A percentile compares a stretch with the other conserved stretches of the same genome.
phyloP scores from a whole-genome alignment of 2,797 vertebrate genomes.

The Parambassis ranga region DNA sequence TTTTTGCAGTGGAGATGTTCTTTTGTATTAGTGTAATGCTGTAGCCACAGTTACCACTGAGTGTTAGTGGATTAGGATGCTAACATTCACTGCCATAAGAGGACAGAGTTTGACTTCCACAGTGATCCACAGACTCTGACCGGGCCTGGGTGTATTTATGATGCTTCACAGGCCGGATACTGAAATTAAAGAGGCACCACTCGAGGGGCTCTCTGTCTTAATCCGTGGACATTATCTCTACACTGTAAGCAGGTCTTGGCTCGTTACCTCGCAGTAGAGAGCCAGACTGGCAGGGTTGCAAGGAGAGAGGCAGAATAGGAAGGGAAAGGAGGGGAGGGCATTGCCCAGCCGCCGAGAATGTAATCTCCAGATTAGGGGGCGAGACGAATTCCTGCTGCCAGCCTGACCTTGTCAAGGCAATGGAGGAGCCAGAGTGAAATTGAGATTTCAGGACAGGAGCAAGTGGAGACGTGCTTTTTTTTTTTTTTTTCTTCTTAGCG shows the following conservation, averaged over 20 bases:
- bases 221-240: constrained; percentile 81
- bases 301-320: constrained; percentile 56
- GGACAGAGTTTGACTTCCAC: constrained; percentile 33
- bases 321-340: constrained; percentile 50
- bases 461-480: constrained; percentile 13
- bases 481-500: constrained; percentile 5
- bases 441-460: constrained; percentile 73
- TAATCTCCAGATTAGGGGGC: constrained; percentile 87
- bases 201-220: constrained; percentile 81
- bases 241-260: constrained; percentile 82
- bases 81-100: background rate
- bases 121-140: constrained; percentile 35
- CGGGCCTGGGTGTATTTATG: constrained; percentile 62
- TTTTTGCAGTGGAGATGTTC: constrained; percentile 29
- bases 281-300: constrained; percentile 73
- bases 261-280: constrained; percentile 79
- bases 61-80: constrained; percentile 44
- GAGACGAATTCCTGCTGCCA: constrained; percentile 81
- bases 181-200: constrained; percentile 73
- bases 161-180: constrained; percentile 59
- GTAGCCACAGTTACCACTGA: constrained; percentile 21
- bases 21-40: constrained; percentile 35
- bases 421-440: constrained; percentile 77
- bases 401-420: constrained; percentile 84
- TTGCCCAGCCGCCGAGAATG: constrained; percentile 69